Conservation (phyloP, 2,113 vertebrate genomes). For the Condylura cristata region DNA sequence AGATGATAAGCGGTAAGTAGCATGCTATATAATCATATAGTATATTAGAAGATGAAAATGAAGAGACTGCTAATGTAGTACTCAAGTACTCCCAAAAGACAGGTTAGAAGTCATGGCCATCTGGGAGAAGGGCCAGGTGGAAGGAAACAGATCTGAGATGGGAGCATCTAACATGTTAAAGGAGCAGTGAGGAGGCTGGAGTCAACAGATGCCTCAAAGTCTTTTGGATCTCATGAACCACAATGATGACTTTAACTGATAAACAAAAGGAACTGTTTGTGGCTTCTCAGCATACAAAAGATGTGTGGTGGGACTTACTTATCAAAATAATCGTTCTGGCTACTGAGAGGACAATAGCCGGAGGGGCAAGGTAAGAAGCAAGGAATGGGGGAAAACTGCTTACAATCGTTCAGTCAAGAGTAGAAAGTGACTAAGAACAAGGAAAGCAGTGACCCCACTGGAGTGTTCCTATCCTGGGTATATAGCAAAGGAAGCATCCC, state of each 20-base stretch:
- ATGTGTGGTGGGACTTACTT: background rate
- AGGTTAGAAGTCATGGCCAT: background rate
- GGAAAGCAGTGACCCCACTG: background rate
- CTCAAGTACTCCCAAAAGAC: background rate
- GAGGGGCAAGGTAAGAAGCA: background rate
- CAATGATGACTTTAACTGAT: background rate
- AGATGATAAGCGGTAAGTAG: background rate
- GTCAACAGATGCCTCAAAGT: background rate
- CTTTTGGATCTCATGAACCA: background rate
- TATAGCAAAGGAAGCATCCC: background rate
- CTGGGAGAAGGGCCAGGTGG: background rate
- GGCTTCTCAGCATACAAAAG: conserved; percentile 26
- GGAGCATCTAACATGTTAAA: background rate
- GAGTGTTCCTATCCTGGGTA: background rate
- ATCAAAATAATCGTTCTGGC: conserved; percentile 1
- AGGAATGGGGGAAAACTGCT: background rate
- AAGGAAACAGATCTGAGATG: background rate
- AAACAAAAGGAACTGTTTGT: background rate
- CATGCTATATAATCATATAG: background rate
- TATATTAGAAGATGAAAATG: background rate
- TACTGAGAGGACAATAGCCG: background rate
- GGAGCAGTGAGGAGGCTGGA: background rate
- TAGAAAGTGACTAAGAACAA: background rate
- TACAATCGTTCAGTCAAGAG: background rate
- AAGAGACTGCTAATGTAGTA: background rate